phyloP scores from a whole-genome alignment of 1,140 invertebrate genomes.

The Drosophila guanche region DNA sequence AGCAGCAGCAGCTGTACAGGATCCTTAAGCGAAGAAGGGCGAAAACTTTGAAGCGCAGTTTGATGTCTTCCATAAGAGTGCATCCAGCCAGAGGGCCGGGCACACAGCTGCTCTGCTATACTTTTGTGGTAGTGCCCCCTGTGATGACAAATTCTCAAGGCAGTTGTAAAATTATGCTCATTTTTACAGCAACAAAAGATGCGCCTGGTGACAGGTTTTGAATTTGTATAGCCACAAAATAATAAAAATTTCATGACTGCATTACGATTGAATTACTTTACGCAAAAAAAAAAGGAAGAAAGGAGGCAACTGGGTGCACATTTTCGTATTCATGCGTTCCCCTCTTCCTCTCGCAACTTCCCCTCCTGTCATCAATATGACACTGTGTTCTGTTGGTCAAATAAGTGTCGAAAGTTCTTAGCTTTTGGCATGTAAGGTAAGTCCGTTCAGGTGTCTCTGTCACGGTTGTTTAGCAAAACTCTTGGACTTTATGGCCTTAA shows the following conservation, averaged over 20 bases:
- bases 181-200: constrained; percentile 24
- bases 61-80: constrained; percentile 45
- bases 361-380: constrained; percentile 1
- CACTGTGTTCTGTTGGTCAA: constrained; percentile 11
- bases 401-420: constrained; percentile 25
- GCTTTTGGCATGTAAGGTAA: constrained; percentile 35
- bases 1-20: constrained; percentile 42
- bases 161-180: constrained; percentile 72
- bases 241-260: constrained; percentile 59
- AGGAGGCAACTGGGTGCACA: constrained; percentile 6
- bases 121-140: constrained; percentile 33
- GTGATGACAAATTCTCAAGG: constrained; percentile 52
- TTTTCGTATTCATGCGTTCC: constrained; percentile 20
- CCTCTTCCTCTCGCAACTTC: constrained; percentile 1
- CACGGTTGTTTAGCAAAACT: constrained; percentile 29
- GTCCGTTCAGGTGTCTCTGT: constrained; percentile 14
- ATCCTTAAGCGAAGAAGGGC: constrained; percentile 31
- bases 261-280: constrained; percentile 72
- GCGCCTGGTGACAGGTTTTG: constrained; percentile 31
- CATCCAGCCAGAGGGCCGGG: too few relatives aligned
- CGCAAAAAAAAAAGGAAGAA: background rate
- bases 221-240: constrained; percentile 63
- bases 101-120: constrained; percentile 28
- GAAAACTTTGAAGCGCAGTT: constrained; percentile 55
- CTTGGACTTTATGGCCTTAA: constrained; percentile 8